Conservation (phyloP, 2,113 vertebrate genomes). For the Microtus ochrogaster region DNA sequence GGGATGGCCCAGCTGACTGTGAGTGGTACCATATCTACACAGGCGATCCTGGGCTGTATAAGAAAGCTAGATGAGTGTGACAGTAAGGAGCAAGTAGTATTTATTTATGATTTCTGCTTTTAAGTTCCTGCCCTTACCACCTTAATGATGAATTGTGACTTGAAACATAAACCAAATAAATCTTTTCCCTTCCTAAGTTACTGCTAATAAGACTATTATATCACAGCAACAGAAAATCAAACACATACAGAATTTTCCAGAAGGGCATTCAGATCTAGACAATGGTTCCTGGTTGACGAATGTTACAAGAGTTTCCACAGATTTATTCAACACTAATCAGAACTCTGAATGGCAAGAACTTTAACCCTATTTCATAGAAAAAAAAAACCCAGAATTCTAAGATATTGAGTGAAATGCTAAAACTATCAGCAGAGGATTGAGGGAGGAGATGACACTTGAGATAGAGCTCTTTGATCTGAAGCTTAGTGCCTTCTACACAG, state of each 20-base stretch:
- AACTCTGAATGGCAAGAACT: neutral
- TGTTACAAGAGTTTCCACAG: neutral
- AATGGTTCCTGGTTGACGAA: neutral
- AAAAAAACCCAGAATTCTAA: neutral
- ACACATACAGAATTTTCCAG: neutral
- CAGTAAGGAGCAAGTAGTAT: neutral
- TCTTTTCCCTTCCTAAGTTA: too few species aligned
- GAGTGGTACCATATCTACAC: neutral
- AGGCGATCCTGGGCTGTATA: neutral
- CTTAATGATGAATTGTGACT: neutral
- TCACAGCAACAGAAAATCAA: neutral
- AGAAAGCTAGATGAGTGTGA: neutral
- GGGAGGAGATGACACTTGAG: neutral
- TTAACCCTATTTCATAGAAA: neutral
- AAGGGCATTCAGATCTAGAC: neutral
- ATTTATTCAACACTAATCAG: neutral
- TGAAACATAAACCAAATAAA: neutral
- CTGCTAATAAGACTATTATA: neutral
- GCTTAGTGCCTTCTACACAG: neutral
- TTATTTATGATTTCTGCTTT: neutral
- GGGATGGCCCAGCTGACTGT: too few species aligned
- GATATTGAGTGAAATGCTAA: neutral
- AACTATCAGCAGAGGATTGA: neutral
- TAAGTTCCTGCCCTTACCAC: neutral
- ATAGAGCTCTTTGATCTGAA: neutral